Conservation (phyloP, 2,888 invertebrate species). For the Ennomos fuscantarius region DNA sequence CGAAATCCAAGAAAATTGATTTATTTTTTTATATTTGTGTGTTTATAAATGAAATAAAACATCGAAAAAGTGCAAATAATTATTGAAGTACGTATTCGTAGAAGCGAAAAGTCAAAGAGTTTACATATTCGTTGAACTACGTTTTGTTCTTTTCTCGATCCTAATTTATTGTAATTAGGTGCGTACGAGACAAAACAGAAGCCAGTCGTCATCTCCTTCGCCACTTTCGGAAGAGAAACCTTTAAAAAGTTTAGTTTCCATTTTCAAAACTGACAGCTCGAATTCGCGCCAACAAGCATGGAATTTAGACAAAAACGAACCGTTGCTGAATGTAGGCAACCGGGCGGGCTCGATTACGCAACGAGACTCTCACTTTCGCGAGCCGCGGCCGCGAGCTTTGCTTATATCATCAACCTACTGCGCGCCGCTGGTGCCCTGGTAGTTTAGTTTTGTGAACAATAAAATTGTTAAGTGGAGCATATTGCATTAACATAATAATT, state of each 20-base stretch:
- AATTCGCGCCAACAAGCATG: slow-evolving; percentile 31
- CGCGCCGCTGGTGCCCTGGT: slow-evolving; percentile 60
- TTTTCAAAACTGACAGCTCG: slow-evolving; percentile 31
- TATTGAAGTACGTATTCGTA: no score
- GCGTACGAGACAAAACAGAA: slow-evolving; percentile 21
- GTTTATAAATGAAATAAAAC: no score
- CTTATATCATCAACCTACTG: slow-evolving; percentile 66
- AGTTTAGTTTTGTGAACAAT: slow-evolving; percentile 38
- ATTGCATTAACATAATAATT: slow-evolving; percentile 2
- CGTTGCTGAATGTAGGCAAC: slow-evolving; percentile 42
- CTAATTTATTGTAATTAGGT: slow-evolving; percentile 20
- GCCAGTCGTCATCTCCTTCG: slow-evolving; percentile 15
- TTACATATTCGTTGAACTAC: no score
- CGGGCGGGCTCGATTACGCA: slow-evolving; percentile 78
- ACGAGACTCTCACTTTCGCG: slow-evolving; percentile 82
- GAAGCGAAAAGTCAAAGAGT: no score
- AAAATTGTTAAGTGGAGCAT: slow-evolving; percentile 29
- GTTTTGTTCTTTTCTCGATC: neutral
- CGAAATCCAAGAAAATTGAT: no score
- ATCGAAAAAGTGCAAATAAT: no score
- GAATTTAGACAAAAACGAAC: slow-evolving; percentile 32
- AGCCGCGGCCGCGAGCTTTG: slow-evolving; percentile 67
- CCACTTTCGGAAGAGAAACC: slow-evolving; percentile 30
- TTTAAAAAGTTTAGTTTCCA: slow-evolving; percentile 30
- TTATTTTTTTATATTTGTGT: no score